phyloP scores from a whole-genome alignment of 2,888 invertebrate genomes.

The Eilema caniola region DNA sequence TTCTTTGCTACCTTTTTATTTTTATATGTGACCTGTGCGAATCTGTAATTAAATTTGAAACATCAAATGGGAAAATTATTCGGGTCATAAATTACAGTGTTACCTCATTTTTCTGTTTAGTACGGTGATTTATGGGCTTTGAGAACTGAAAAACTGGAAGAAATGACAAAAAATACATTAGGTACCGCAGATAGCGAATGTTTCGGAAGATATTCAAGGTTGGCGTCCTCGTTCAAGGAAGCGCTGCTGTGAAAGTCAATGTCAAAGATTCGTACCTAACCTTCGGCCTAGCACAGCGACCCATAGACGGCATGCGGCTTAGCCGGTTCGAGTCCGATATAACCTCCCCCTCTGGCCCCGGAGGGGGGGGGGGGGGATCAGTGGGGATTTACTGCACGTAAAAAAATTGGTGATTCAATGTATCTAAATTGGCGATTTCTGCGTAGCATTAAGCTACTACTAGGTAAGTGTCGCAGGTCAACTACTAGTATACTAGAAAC shows the following conservation, averaged over 20 bases:
- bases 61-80: slow-evolving; percentile 9
- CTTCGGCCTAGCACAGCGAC: too few species aligned
- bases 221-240: neutral
- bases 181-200: neutral
- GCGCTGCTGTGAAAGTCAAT: neutral
- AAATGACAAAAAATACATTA: slow-evolving; percentile 7
- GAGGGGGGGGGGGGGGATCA: too few species aligned
- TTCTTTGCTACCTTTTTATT: slow-evolving; percentile 1
- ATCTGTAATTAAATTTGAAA: slow-evolving; percentile 16
- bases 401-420: too few species aligned
- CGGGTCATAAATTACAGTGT: slow-evolving; percentile 9
- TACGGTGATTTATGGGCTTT: neutral
- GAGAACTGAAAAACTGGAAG: neutral
- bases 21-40: neutral
- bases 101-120: neutral
- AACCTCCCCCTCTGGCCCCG: too few species aligned
- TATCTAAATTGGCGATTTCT: too few species aligned
- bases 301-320: too few species aligned
- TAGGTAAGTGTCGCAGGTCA: too few species aligned
- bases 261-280: neutral
- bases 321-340: too few species aligned
- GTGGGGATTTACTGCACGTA: too few species aligned
- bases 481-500: too few species aligned
- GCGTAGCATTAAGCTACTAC: too few species aligned
- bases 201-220: neutral